Evolutionary conservation across 2,888 invertebrate genomes (phyloP).

Genomic region (Helleia helle): DNA sequence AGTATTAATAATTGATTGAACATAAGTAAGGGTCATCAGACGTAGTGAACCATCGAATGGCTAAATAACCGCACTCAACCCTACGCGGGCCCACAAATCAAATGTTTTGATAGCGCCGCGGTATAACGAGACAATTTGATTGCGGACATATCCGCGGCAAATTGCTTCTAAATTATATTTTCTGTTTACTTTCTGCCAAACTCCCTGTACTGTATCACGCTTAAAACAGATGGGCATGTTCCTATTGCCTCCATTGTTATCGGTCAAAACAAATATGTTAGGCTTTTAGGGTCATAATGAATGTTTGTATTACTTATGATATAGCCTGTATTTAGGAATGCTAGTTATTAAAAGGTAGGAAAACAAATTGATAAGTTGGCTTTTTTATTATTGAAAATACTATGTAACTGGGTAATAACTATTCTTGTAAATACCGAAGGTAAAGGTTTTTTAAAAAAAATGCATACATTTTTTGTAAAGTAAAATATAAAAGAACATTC

Average conservation of each 20-base stretch:
- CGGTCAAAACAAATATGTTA: constrained; percentile 24
- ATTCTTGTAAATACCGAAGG: too few relatives aligned
- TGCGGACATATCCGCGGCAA: constrained; percentile 72
- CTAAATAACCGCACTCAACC: constrained; percentile 57
- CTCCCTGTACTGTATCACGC: constrained; percentile 52
- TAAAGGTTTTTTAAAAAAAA: too few relatives aligned
- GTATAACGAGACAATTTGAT: constrained; percentile 75
- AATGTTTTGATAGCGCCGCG: constrained; percentile 72
- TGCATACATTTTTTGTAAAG: too few relatives aligned
- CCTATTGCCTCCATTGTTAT: constrained; percentile 52
- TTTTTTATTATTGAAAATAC: too few relatives aligned
- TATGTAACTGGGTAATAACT: too few relatives aligned
- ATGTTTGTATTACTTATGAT: too few relatives aligned
- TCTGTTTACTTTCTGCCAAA: constrained; percentile 73
- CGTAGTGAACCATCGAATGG: constrained; percentile 51
- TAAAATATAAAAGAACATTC: too few relatives aligned
- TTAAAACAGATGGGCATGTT: constrained; percentile 52
- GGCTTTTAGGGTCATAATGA: constrained; percentile 13
- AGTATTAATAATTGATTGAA: constrained; percentile 39
- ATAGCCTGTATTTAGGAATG: too few relatives aligned
- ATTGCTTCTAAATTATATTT: constrained; percentile 75
- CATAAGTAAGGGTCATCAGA: constrained; percentile 57
- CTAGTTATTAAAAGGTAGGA: too few relatives aligned
- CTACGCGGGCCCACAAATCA: constrained; percentile 64
- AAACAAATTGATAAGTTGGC: too few relatives aligned